These are phyloP conservation scores for Halcyon malimbica DNA, from an alignment of 2,113 vertebrate genomes.

Conservation along the genomic window DNA sequence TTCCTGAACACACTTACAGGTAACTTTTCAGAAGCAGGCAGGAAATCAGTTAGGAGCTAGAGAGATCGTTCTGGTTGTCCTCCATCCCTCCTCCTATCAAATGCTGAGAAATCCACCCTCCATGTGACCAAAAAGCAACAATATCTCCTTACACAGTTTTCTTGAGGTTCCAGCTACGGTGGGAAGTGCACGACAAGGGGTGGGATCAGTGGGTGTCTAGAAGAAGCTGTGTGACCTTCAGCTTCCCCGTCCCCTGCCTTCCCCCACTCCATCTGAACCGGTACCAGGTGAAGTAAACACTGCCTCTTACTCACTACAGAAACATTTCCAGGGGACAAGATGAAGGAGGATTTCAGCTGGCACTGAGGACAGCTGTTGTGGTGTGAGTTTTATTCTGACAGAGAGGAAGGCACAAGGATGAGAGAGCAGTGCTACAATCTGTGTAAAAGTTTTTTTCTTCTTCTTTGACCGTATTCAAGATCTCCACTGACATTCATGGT, in stretches of 20 bases:
- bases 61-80: neutral
- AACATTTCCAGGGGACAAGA: conserved; percentile 40
- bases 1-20: neutral
- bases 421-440: neutral
- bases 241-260: neutral
- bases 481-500: neutral
- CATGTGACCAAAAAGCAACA: neutral
- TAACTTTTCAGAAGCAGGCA: neutral
- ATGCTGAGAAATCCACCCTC: neutral
- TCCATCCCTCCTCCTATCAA: neutral
- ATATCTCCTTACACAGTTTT: neutral
- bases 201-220: neutral
- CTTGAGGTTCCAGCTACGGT: neutral
- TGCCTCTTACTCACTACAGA: conserved; percentile 40
- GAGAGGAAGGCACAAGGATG: neutral
- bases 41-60: neutral
- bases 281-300: conserved; percentile 37
- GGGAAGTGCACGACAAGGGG: neutral
- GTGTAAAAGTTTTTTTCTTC: neutral
- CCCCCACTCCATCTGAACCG: neutral
- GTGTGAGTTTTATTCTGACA: neutral
- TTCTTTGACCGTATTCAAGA: neutral
- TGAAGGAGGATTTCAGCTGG: conserved; percentile 26
- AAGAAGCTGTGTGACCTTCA: conserved; percentile 15
- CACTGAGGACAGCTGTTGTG: neutral